These are phyloP conservation scores for Eleutherodactylus coqui DNA, from an alignment of 2,797 vertebrate genomes.

Conservation along the genomic window DNA sequence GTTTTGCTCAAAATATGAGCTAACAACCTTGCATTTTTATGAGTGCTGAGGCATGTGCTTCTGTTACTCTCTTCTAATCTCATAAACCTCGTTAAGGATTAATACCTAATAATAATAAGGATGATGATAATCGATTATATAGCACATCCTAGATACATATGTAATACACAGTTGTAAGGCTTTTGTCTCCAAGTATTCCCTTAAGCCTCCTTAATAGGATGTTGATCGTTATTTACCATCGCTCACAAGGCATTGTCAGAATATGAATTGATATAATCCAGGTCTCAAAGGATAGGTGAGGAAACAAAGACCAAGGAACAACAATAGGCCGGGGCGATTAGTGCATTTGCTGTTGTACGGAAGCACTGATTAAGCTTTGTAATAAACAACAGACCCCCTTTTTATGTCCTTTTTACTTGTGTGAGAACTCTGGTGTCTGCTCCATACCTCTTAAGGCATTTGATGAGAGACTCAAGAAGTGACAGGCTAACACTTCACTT, in stretches of 20 bases:
- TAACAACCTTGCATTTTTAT: too few relatives aligned
- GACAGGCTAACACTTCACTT: slow-evolving; percentile 95
- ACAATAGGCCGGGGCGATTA: slow-evolving; percentile 21
- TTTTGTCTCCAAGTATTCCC: too few relatives aligned
- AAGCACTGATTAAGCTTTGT: slow-evolving; percentile 75
- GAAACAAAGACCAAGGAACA: neutral
- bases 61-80: too few relatives aligned
- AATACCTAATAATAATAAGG: too few relatives aligned
- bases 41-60: too few relatives aligned
- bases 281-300: slow-evolving; percentile 30
- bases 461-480: slow-evolving; percentile 92
- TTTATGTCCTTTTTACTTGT: slow-evolving; percentile 75
- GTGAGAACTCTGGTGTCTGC: slow-evolving; percentile 84
- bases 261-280: neutral
- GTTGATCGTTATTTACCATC: neutral
- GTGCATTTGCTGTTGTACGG: slow-evolving; percentile 11
- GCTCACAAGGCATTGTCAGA: neutral
- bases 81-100: too few relatives aligned
- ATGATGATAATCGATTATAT: too few relatives aligned
- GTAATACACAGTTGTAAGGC: neutral
- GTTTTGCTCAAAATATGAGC: too few relatives aligned
- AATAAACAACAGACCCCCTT: slow-evolving; percentile 87
- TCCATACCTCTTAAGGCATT: slow-evolving; percentile 89
- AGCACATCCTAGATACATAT: neutral
- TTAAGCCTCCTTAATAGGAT: neutral